These are phyloP conservation scores for Halesus radiatus DNA, from an alignment of 1,140 invertebrate species.

Conservation along the genomic window DNA sequence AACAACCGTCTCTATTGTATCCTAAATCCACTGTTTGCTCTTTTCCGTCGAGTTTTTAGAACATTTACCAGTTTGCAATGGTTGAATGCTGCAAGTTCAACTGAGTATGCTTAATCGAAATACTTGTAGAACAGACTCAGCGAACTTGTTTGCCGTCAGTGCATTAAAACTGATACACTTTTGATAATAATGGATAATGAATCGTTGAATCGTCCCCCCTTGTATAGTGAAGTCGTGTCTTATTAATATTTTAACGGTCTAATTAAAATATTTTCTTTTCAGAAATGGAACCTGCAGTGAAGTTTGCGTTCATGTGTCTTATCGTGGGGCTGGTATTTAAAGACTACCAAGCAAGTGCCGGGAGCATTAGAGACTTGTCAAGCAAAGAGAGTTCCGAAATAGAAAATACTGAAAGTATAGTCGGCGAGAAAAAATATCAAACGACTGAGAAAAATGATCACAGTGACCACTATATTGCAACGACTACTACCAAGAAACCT, in stretches of 20 bases:
- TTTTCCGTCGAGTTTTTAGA: too few relatives aligned
- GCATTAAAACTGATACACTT: background rate
- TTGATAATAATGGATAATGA: too few relatives aligned
- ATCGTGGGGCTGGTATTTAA: conserved; percentile 31
- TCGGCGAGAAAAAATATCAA: background rate
- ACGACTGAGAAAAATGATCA: background rate
- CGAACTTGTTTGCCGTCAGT: background rate
- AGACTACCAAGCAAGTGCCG: background rate
- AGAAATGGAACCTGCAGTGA: conserved; percentile 45
- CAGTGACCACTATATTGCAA: background rate
- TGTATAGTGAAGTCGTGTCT: background rate
- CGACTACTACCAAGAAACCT: conserved; percentile 11
- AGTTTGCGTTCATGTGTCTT: conserved; percentile 39
- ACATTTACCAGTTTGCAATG: too few relatives aligned
- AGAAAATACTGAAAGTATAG: background rate
- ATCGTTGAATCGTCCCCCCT: too few relatives aligned
- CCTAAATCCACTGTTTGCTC: too few relatives aligned
- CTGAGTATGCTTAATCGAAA: background rate
- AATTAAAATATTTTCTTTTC: conserved; percentile 14
- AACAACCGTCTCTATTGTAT: too few relatives aligned
- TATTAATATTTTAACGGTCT: background rate
- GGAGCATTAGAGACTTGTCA: background rate
- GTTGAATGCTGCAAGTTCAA: background rate
- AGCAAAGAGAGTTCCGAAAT: background rate
- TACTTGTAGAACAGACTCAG: background rate